Conservation (phyloP, 2,888 invertebrate species). For the Stenchaetothrips biformis region DNA sequence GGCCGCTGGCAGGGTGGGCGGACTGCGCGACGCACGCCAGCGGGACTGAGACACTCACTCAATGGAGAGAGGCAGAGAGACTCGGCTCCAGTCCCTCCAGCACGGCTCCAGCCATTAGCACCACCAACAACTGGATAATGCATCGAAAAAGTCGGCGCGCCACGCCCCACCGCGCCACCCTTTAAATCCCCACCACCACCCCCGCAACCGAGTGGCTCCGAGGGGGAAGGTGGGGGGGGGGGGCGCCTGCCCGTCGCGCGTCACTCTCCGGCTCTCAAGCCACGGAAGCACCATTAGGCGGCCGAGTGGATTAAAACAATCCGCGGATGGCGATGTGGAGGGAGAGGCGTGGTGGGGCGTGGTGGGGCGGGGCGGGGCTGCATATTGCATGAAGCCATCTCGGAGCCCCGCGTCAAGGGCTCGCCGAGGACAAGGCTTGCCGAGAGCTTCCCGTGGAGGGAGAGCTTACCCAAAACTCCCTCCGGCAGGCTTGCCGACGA, state of each 20-base stretch:
- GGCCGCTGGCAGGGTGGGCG: too few relatives aligned
- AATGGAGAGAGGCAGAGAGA: not conserved
- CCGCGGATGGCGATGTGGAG: not conserved
- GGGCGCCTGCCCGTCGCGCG: too few relatives aligned
- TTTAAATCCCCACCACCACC: not conserved
- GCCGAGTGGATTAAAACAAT: slow-evolving; percentile 21
- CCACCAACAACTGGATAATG: slow-evolving; percentile 14
- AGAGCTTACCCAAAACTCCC: too few relatives aligned
- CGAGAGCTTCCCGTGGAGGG: too few relatives aligned
- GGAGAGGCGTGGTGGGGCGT: not conserved
- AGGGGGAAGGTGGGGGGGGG: too few relatives aligned
- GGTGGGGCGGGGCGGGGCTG: not conserved
- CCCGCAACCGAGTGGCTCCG: too few relatives aligned
- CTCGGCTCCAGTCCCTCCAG: not conserved
- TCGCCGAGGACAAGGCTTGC: too few relatives aligned
- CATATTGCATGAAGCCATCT: slow-evolving; percentile 3
- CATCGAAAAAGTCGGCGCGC: not conserved
- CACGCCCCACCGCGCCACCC: not conserved
- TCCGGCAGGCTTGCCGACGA: too few relatives aligned
- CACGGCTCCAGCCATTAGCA: not conserved
- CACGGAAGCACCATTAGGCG: slow-evolving; percentile 19
- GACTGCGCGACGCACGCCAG: not conserved
- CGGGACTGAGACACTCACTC: not conserved
- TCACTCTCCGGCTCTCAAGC: not conserved
- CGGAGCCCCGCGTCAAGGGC: not conserved